phyloP scores from a whole-genome alignment of 2,888 invertebrate genomes.

The Odontothrips loti region DNA sequence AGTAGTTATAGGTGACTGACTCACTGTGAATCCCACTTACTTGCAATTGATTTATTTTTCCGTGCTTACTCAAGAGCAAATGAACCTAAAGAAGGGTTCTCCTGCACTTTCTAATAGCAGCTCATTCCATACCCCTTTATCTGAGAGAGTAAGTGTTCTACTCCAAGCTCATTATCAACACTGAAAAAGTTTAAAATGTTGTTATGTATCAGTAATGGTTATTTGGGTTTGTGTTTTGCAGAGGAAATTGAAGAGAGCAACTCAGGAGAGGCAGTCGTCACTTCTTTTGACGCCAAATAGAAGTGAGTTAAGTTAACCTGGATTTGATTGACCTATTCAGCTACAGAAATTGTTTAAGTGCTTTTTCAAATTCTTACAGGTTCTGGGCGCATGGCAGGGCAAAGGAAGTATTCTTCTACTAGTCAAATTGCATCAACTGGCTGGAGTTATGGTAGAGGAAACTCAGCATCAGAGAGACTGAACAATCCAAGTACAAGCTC shows the following conservation, averaged over 20 bases:
- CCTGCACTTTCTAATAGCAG: neutral
- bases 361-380: neutral
- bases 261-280: neutral
- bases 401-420: neutral
- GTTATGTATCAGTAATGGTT: neutral
- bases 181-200: neutral
- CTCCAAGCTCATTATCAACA: neutral
- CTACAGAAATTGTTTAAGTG: neutral
- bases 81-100: neutral
- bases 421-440: neutral
- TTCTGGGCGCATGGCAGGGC: slow-evolving; percentile 33
- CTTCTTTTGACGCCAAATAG: slow-evolving; percentile 30
- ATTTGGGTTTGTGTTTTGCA: neutral
- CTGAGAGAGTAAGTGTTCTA: neutral
- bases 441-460: neutral
- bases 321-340: neutral
- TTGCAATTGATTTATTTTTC: neutral
- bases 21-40: neutral
- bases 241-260: neutral
- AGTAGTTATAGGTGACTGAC: neutral
- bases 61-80: neutral
- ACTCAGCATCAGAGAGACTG: neutral
- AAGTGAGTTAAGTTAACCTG: slow-evolving; percentile 28
- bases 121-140: neutral
- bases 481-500: neutral